Evolutionary conservation across 2,797 vertebrate species (phyloP).

Genomic region (Knipowitschia caucasica): DNA sequence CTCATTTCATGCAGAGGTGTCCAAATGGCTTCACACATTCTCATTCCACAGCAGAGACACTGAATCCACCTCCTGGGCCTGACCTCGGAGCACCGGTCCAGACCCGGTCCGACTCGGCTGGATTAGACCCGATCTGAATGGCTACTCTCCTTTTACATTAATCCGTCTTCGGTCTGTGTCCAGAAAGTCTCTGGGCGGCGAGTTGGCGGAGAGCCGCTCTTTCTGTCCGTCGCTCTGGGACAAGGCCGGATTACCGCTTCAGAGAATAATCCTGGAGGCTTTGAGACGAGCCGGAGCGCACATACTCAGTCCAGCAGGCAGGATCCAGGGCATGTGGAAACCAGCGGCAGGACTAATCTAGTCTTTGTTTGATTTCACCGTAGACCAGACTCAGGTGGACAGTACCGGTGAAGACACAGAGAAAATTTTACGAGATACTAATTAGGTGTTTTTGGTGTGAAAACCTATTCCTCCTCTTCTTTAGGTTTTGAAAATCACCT

Average conservation of each 20-base stretch:
- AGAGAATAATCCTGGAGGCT: conserved; percentile 16
- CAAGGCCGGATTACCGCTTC: conserved; percentile 39
- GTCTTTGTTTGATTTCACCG: conserved; percentile 5
- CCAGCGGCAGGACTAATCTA: conserved; percentile 35
- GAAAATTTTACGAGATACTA: no score
- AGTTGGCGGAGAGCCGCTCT: conserved; percentile 11
- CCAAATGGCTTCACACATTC: conserved; percentile 4
- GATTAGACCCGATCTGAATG: conserved; percentile 40
- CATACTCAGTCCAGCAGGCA: conserved; percentile 32
- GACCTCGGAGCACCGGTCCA: no score
- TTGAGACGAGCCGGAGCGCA: conserved; percentile 39
- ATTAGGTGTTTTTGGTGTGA: no score
- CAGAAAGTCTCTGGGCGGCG: conserved; percentile 18
- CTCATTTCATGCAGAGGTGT: no score
- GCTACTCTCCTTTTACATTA: conserved; percentile 24
- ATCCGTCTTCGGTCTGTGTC: conserved; percentile 18
- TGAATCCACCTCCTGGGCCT: neutral
- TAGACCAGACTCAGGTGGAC: conserved; percentile 23
- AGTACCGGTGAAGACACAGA: no score
- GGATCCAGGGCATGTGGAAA: conserved; percentile 11
- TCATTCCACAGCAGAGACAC: neutral
- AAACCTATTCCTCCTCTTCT: no score
- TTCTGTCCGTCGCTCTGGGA: conserved; percentile 31
- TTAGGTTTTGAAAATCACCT: no score
- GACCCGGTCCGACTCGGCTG: conserved; percentile 26